Conservation (phyloP, 1,140 invertebrate genomes). For the Drosophila nasuta region DNA sequence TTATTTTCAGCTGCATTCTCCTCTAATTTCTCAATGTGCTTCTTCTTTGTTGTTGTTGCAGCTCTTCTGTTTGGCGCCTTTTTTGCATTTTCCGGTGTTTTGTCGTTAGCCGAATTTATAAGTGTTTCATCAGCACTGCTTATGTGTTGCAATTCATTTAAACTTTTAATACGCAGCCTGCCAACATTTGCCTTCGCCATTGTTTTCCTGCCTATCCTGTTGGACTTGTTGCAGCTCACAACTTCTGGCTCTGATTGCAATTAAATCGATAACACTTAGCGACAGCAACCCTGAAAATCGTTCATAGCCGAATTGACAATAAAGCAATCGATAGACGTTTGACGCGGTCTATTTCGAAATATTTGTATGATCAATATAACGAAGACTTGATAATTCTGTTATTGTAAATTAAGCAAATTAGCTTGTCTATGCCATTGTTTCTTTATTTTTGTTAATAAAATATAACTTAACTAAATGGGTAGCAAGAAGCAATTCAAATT, state of each 20-base stretch:
- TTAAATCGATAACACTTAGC: background rate
- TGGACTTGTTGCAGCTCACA: background rate
- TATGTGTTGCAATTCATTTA: constrained; percentile 38
- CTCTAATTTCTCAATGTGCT: background rate
- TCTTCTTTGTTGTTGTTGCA: constrained; percentile 58
- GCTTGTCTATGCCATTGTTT: background rate
- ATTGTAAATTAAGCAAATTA: too few relatives aligned
- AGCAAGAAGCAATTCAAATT: constrained; percentile 33
- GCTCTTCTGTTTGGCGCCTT: constrained; percentile 44
- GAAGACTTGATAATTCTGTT: background rate
- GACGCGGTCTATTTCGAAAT: too few relatives aligned
- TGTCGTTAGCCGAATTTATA: background rate
- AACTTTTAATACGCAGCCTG: constrained; percentile 52
- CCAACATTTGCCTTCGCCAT: constrained; percentile 41
- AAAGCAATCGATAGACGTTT: background rate
- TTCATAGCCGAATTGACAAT: background rate
- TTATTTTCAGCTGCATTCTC: background rate
- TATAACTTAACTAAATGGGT: constrained; percentile 34
- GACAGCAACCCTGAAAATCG: background rate
- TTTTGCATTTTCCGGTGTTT: constrained; percentile 57
- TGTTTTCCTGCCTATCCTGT: background rate
- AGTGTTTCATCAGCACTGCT: background rate
- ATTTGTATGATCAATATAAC: too few relatives aligned
- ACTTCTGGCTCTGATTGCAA: background rate
- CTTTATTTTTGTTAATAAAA: background rate